Base-by-base conservation (phyloP, 2,113 vertebrate species). In the Mesocricetus auratus region DNA sequence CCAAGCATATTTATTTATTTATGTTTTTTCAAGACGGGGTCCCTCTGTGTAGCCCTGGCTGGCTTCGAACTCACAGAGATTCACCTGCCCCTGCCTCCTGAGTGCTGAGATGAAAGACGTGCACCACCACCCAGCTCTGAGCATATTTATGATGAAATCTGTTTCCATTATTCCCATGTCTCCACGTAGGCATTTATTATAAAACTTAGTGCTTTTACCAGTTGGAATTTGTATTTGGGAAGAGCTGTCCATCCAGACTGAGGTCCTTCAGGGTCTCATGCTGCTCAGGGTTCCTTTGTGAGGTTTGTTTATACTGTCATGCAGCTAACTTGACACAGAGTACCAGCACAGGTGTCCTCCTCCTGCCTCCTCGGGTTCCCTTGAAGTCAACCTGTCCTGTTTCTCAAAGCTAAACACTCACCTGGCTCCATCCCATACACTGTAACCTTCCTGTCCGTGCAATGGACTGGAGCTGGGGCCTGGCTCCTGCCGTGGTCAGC, bases 321-420 rank as follows among this genome's bases (percentile, higher is more conserved):
- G 16, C 60, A 45, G 60, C 58, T 66, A 29, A 17, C 2, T 19
- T 10, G 31, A 5, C 9, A 1, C 0, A 36, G 56, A 10, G 31
- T 31, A 53, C 7, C 1, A 3, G 42, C 39, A 42, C n/a, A 45
- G 39, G 12, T 12, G 3, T 42, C 26, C 58, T 29, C 26, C 6
- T 60, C 58, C 7, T 74, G 13, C 58, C 58, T 45, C 56, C n/a
- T 64, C 8, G 0, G 19, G 3, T 50, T 77, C 53, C 69, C 53
- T 2, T 0, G 3, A 16, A 42, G 58, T 45, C 58, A 4, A 31
- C 47, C 9, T 50, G 0, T 5, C 24, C 31, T n/a, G 22, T 22
- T 10, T 29, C 71, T 71, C 82, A n/a, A n/a, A n/a, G 13, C 78
- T n/a, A 6, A 6, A 39, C 79, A 60, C 24, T 60, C 39, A 39